Conservation (phyloP, 2,113 vertebrate genomes). For the Dinomys branickii region DNA sequence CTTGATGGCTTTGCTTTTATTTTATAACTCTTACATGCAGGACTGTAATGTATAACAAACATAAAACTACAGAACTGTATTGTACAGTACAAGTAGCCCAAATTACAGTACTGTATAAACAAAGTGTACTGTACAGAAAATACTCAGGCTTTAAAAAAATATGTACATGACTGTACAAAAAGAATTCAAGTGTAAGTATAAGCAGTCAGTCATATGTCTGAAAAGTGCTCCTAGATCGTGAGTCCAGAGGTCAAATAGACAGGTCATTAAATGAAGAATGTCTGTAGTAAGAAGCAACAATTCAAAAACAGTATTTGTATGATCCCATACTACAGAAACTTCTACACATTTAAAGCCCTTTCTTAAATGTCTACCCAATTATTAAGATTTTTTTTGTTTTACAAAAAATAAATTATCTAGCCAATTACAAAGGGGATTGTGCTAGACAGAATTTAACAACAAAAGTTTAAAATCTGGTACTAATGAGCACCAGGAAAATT, state of each 20-base stretch:
- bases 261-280: not conserved
- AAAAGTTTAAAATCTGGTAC: slow-evolving; percentile 63
- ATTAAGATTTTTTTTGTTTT: not conserved
- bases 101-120: not conserved
- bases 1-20: not conserved
- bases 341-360: not conserved
- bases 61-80: not conserved
- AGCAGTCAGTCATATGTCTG: not conserved
- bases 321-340: not conserved
- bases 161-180: not conserved
- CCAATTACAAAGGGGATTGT: not conserved
- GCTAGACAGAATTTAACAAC: slow-evolving; percentile 38
- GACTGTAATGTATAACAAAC: not conserved
- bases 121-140: not conserved
- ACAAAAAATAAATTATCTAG: not conserved
- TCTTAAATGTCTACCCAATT: not conserved
- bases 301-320: not conserved
- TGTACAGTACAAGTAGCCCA: not conserved
- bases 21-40: not conserved
- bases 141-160: not conserved
- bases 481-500: slow-evolving; percentile 80
- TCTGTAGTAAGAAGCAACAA: not conserved
- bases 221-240: not conserved
- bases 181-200: not conserved
- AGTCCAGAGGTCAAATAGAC: not conserved